Evolutionary conservation across 2,888 invertebrate genomes (phyloP).

Genomic region (Agonopterix arenella): DNA sequence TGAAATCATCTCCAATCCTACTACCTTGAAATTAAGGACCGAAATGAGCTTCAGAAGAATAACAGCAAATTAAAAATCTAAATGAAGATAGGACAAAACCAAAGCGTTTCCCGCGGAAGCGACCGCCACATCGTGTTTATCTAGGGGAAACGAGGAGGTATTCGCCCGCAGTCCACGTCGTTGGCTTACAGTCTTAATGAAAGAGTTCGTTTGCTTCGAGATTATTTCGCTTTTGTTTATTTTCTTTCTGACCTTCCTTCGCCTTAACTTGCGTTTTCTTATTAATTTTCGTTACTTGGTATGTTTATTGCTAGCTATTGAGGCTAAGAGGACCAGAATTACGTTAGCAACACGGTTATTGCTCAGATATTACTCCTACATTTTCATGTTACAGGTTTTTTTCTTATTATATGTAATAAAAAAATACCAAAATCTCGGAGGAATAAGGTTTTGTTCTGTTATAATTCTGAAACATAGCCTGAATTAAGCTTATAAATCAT

Average conservation of each 20-base stretch:
- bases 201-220: constrained; percentile 53
- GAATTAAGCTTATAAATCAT: constrained; percentile 1
- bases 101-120: constrained; percentile 12
- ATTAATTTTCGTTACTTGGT: too few relatives aligned
- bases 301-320: not conserved
- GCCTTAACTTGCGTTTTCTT: constrained; percentile 24
- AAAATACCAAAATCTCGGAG: too few relatives aligned
- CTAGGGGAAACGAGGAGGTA: constrained; percentile 41
- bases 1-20: too few relatives aligned
- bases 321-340: not conserved
- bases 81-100: constrained; percentile 7
- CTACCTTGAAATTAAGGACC: not conserved
- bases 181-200: constrained; percentile 54
- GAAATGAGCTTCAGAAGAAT: not conserved
- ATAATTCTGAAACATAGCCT: not conserved
- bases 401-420: not conserved
- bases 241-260: constrained; percentile 33
- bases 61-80: not conserved
- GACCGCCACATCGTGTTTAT: constrained; percentile 26
- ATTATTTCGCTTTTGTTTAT: constrained; percentile 56
- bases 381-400: not conserved
- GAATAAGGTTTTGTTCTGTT: not conserved
- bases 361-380: too few relatives aligned
- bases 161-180: constrained; percentile 43
- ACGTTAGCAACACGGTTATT: not conserved